Evolutionary conservation across 2,113 vertebrate species (phyloP).

Genomic region (Hemibagrus wyckioides): DNA sequence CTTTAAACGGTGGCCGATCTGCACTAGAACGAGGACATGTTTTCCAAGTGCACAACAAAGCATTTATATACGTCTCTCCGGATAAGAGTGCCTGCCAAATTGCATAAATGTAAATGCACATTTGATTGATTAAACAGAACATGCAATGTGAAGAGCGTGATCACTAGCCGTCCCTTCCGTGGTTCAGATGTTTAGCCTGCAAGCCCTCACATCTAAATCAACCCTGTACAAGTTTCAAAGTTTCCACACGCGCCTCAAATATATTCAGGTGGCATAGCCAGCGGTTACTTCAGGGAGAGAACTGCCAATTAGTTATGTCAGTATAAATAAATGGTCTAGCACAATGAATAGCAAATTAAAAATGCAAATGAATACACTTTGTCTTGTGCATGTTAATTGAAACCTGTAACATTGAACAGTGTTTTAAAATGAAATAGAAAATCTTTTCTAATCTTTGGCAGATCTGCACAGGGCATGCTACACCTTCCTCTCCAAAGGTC

Average conservation of each 20-base stretch:
- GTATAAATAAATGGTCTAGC: slow-evolving; percentile 53
- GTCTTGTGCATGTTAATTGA: slow-evolving; percentile 53
- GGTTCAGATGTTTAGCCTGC: slow-evolving; percentile 25
- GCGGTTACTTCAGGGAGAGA: slow-evolving; percentile 52
- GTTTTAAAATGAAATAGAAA: neutral
- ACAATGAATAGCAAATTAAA: slow-evolving; percentile 58
- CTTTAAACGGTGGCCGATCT: neutral
- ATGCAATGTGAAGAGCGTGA: slow-evolving; percentile 21
- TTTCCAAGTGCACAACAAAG: neutral
- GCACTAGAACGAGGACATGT: neutral
- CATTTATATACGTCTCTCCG: neutral
- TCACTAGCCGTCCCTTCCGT: neutral
- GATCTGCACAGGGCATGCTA: neutral
- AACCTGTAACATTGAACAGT: neutral
- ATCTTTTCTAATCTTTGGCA: neutral
- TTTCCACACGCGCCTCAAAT: slow-evolving; percentile 35
- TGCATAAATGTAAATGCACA: neutral
- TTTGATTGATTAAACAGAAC: slow-evolving; percentile 33
- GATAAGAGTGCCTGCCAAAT: neutral
- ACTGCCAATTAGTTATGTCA: slow-evolving; percentile 57
- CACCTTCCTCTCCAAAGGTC: neutral
- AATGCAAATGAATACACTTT: slow-evolving; percentile 53
- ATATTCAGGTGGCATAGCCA: slow-evolving; percentile 50
- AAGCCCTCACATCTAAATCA: slow-evolving; percentile 15
- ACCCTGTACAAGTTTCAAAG: slow-evolving; percentile 41